Conservation (phyloP, 2,113 vertebrate genomes). For the Phoenicopterus ruber region DNA sequence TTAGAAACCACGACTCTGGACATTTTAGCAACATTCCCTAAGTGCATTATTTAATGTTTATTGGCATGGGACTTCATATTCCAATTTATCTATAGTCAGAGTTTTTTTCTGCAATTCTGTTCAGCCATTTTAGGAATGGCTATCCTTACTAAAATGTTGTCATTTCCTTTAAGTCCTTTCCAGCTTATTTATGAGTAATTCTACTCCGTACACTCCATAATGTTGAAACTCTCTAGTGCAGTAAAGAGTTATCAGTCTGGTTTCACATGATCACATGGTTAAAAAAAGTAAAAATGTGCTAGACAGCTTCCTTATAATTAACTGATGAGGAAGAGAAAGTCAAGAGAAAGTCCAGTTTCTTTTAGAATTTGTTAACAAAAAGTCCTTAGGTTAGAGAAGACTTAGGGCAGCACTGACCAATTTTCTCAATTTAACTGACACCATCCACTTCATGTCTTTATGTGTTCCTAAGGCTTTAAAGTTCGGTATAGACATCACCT, state of each 20-base stretch:
- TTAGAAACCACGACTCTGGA: not conserved
- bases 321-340: not conserved
- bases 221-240: not conserved
- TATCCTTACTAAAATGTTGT: not conserved
- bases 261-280: not conserved
- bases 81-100: not conserved
- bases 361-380: not conserved
- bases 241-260: not conserved
- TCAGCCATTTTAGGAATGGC: not conserved
- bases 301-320: not conserved
- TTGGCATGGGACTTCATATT: not conserved
- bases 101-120: not conserved
- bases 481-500: not conserved
- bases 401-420: not conserved
- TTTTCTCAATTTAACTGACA: not conserved
- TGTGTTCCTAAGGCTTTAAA: not conserved
- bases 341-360: not conserved
- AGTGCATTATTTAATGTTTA: not conserved
- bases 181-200: not conserved
- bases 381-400: not conserved
- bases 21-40: not conserved
- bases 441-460: not conserved
- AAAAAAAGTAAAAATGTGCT: not conserved
- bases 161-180: not conserved
- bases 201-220: not conserved